Conservation (phyloP, 2,888 invertebrate species). For the Ichneumoninae sp. region DNA sequence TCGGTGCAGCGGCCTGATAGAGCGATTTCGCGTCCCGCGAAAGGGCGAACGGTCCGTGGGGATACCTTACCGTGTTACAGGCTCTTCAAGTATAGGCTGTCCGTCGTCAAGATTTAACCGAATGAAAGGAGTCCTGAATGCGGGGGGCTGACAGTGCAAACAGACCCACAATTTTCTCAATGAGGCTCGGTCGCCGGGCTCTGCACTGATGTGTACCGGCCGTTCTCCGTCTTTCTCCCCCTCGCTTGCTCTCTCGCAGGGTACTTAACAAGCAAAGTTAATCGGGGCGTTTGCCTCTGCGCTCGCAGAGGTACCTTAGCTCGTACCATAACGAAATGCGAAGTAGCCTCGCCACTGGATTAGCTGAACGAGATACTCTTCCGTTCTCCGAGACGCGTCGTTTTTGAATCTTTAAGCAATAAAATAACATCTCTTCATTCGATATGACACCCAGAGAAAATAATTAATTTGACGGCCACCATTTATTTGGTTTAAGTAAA, state of each 20-base stretch:
- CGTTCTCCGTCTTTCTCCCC: constrained; percentile 24
- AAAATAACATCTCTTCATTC: background rate
- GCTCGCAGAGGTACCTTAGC: background rate
- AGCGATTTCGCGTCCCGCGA: constrained; percentile 78
- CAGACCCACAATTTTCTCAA: constrained; percentile 84
- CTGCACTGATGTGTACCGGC: constrained; percentile 11
- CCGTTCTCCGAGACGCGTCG: background rate
- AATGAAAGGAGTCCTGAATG: constrained; percentile 80
- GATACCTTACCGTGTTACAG: constrained; percentile 26
- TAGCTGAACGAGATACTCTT: background rate
- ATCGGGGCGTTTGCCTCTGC: constrained; percentile 49
- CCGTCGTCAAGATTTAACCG: constrained; percentile 78
- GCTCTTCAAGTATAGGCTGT: constrained; percentile 82
- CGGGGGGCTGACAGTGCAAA: constrained; percentile 82
- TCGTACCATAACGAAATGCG: background rate
- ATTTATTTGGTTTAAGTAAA: no score
- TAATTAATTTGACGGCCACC: no score
- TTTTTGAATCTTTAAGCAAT: background rate
- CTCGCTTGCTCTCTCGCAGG: constrained; percentile 21
- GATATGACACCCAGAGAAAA: background rate
- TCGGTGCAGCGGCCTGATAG: constrained; percentile 74
- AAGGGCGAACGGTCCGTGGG: constrained; percentile 23
- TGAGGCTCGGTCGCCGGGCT: constrained; percentile 75
- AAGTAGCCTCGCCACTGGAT: constrained; percentile 3
- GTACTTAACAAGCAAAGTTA: constrained; percentile 53